phyloP scores from a whole-genome alignment of 1,140 invertebrate species.

The Magallana angulata region DNA sequence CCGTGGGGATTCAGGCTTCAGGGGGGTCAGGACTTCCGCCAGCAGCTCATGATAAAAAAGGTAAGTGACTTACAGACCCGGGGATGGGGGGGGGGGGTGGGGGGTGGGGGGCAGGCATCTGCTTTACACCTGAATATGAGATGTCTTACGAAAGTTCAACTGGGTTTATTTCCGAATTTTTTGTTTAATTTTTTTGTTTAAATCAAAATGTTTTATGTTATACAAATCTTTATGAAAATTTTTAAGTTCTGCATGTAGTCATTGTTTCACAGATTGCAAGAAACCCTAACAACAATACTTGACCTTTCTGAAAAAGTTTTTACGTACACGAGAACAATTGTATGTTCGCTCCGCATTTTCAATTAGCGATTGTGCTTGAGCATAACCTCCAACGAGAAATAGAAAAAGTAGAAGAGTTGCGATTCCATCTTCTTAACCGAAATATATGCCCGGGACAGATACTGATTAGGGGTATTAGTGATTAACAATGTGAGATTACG shows the following conservation, averaged over 20 bases:
- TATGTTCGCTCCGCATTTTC: not conserved
- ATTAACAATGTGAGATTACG: too few species aligned
- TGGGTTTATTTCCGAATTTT: not conserved
- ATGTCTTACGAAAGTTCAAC: not conserved
- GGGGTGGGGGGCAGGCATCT: not conserved
- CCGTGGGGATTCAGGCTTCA: conserved; percentile 96
- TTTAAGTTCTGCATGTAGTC: not conserved
- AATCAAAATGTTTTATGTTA: not conserved
- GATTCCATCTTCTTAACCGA: too few species aligned
- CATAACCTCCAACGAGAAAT: not conserved
- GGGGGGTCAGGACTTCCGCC: conserved; percentile 94
- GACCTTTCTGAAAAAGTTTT: not conserved
- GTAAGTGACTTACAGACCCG: conserved; percentile 82
- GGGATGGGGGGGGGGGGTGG: too few species aligned
- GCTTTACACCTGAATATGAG: not conserved
- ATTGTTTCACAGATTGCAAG: too few species aligned
- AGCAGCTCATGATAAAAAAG: conserved; percentile 93
- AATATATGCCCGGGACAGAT: too few species aligned
- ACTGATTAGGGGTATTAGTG: too few species aligned
- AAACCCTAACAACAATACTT: not conserved
- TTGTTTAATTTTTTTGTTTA: not conserved
- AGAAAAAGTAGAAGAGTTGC: too few species aligned
- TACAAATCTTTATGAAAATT: not conserved
- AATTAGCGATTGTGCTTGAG: too few species aligned
- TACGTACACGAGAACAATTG: too few species aligned